These are phyloP conservation scores for Epinotia bilunana DNA, from an alignment of 2,888 invertebrate species.

Conservation along the genomic window DNA sequence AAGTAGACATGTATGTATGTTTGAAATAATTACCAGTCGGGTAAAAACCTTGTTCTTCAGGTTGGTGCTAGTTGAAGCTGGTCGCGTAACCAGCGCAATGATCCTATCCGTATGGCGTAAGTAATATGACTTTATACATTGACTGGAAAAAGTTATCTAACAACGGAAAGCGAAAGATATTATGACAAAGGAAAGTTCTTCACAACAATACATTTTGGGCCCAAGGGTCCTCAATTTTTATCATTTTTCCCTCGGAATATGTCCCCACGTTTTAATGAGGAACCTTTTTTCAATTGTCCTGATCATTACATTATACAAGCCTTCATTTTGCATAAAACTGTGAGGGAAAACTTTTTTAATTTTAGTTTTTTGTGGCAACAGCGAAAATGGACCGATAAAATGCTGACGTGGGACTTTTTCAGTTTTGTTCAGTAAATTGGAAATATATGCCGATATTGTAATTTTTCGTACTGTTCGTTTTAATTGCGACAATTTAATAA, in stretches of 20 bases:
- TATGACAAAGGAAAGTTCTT: constrained; percentile 50
- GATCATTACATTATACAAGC: constrained; percentile 58
- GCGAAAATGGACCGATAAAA: constrained; percentile 23
- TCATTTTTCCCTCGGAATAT: constrained; percentile 45
- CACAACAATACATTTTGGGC: constrained; percentile 52
- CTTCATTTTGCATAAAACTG: constrained; percentile 53
- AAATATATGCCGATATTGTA: neutral
- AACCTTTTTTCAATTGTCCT: constrained; percentile 55
- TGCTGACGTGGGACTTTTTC: neutral
- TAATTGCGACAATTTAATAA: too few relatives aligned
- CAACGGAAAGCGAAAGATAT: constrained; percentile 36
- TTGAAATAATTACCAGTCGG: too few relatives aligned
- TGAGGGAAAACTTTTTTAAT: constrained; percentile 56
- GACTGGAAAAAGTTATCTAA: constrained; percentile 35
- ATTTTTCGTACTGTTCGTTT: too few relatives aligned
- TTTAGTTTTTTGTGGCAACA: constrained; percentile 49
- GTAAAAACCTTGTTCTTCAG: too few relatives aligned
- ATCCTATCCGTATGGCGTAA: too few relatives aligned
- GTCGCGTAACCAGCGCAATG: too few relatives aligned
- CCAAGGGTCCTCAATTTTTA: constrained; percentile 47
- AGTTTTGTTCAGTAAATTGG: constrained; percentile 9
- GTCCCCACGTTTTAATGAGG: constrained; percentile 57
- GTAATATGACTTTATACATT: neutral
- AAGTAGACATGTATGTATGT: too few relatives aligned
- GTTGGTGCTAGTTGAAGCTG: too few relatives aligned